These are phyloP conservation scores for Acanthosepion lycidas DNA, from an alignment of 2,888 invertebrate species.

Conservation along the genomic window DNA sequence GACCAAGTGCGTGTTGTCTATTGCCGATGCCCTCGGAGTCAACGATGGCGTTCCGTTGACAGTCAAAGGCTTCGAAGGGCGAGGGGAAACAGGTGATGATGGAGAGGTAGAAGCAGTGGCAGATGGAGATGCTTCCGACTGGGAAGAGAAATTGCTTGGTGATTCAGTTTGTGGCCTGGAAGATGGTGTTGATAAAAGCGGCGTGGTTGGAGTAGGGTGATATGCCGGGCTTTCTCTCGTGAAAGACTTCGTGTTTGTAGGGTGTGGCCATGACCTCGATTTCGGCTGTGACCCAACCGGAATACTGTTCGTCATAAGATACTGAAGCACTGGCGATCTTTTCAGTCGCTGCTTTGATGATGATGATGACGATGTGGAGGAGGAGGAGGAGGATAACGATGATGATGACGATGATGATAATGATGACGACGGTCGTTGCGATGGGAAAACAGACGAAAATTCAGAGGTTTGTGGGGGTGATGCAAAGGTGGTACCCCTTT, in stretches of 20 bases:
- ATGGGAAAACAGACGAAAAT: not conserved
- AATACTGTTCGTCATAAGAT: not conserved
- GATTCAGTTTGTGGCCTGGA: not conserved
- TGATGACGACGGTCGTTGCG: not conserved
- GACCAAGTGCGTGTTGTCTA: not conserved
- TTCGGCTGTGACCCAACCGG: not conserved
- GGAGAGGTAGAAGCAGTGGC: not conserved
- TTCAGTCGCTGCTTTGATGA: not conserved
- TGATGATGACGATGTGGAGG: not conserved
- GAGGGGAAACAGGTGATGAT: not conserved
- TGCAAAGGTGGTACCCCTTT: constrained; percentile 60
- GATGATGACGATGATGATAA: not conserved
- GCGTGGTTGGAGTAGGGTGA: not conserved
- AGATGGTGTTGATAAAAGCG: not conserved
- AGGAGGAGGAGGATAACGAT: not conserved
- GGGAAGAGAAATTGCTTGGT: not conserved
- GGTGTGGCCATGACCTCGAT: not conserved
- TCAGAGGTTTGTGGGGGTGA: constrained; percentile 60
- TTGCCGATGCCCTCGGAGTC: not conserved
- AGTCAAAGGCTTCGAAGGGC: not conserved
- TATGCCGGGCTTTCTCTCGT: not conserved
- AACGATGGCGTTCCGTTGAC: not conserved
- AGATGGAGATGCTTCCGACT: not conserved
- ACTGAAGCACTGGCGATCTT: not conserved
- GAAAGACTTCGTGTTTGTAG: not conserved